Base-by-base conservation (phyloP, 2,113 vertebrate genomes). In the Ibidorhyncha struthersii region DNA sequence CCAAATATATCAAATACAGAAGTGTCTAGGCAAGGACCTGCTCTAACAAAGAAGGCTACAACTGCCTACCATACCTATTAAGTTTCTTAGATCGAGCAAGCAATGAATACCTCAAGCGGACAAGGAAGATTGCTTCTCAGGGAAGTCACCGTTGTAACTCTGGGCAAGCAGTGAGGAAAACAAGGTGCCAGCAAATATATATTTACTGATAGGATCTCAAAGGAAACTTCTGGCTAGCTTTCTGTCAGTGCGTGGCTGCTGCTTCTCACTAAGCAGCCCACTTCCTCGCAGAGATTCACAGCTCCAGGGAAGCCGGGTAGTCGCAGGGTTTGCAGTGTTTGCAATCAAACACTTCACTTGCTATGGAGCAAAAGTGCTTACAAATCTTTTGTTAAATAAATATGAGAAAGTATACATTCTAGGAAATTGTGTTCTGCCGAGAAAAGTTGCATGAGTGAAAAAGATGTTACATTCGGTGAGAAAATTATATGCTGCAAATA, bases 401-500 rank as follows among this genome's bases (percentile, higher is more conserved):
- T 95, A 90, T 16, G 50, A 93, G 88, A 93, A 95, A 93, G 82
- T 56, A 55, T 76, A 90, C 55, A 55, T 71, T 59, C 92, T 80
- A 90, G 96, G 92, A 96, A 96, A 95, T 79, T 52, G 82, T 5
- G 5, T 83, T 96, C 82, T 94, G 82, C 63, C 27, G 41, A 86
- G 91, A 90, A 93, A 93, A 21, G 12, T n/a, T 67, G 66, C 82
- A 49, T 2, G 12, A 82, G 70, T 82, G 79, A 95, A 89, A 95
- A 92, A 93, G 94, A 96, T 81, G 88, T 93, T 92, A 85, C 95
- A 82, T 97, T 94, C 21, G 56, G 74, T 53, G 94, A 97, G 97
- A 94, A 98, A 98, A 98, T 93, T 88, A 98, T 84, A 96, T 91
- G 93, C 97, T 98, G 94, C 97, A 96, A 98, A 96, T 95, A 97